Percentiles rank a stretch among this genome's conserved stretches.
Conservation (phyloP, 2,888 invertebrate genomes). For the Phyto melanocephala region DNA sequence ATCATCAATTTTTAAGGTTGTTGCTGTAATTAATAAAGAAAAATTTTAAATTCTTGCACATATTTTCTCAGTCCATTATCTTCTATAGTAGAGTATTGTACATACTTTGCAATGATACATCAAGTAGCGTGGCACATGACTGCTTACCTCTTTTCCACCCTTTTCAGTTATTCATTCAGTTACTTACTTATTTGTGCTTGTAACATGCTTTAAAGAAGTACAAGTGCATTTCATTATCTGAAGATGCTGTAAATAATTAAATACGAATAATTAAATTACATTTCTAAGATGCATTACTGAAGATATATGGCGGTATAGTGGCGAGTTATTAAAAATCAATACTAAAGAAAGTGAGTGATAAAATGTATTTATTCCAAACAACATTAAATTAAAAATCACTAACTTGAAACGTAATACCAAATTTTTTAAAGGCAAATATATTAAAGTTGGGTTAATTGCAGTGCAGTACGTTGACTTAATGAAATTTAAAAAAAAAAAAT, state of each 20-base stretch:
- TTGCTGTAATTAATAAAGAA: slow-evolving; percentile 6
- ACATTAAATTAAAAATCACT: too few species aligned
- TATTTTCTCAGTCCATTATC: not conserved
- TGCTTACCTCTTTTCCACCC: not conserved
- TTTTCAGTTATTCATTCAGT: not conserved
- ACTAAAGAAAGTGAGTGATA: too few species aligned
- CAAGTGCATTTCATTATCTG: slow-evolving; percentile 43
- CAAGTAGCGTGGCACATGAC: not conserved
- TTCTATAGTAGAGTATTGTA: not conserved
- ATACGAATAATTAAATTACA: slow-evolving; percentile 12
- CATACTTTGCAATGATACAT: slow-evolving; percentile 9
- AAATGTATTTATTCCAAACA: too few species aligned
- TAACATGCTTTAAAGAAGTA: slow-evolving; percentile 7
- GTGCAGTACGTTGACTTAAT: too few species aligned
- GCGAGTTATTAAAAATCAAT: too few species aligned
- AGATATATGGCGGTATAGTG: too few species aligned
- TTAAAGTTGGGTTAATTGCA: too few species aligned
- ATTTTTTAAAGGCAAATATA: too few species aligned
- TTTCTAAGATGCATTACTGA: not conserved
- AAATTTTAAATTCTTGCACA: slow-evolving; percentile 4
- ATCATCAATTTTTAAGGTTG: not conserved
- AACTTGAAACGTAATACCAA: too few species aligned
- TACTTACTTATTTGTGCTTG: not conserved
- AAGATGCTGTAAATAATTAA: slow-evolving; percentile 32
- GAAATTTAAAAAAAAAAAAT: too few species aligned